Evolutionary conservation across 1,140 invertebrate species (phyloP).

Genomic region (Branchinecta lindahli): DNA sequence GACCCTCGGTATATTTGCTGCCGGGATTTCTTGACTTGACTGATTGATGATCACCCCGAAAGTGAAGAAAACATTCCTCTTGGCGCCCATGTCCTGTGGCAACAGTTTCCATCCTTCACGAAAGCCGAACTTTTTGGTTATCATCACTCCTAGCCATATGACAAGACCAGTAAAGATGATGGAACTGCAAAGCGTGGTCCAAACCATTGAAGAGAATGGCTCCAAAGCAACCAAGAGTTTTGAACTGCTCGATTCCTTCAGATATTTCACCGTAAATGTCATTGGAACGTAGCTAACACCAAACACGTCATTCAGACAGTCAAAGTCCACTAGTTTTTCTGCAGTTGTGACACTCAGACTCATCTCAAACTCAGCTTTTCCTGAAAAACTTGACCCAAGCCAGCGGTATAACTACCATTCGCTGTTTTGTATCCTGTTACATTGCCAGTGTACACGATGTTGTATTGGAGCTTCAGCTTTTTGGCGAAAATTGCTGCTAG

Average conservation of each 20-base stretch:
- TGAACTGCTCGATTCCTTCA: not conserved
- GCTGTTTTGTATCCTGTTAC: not conserved
- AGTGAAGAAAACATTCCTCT: not conserved
- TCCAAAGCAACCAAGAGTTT: not conserved
- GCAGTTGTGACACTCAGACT: not conserved
- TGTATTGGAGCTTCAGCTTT: not conserved
- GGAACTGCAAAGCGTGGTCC: not conserved
- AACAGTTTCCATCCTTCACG: not conserved
- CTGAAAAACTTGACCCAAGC: not conserved
- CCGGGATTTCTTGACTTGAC: not conserved
- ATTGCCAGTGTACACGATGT: not conserved
- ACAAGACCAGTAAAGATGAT: not conserved
- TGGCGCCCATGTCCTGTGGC: not conserved
- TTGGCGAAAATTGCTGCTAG: not conserved
- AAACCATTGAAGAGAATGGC: not conserved
- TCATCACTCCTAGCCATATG: not conserved
- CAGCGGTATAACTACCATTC: not conserved
- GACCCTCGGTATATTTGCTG: not conserved
- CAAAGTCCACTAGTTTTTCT: not conserved
- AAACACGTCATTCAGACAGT: not conserved
- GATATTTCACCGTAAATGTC: not conserved
- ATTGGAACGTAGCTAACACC: not conserved
- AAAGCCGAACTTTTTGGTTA: not conserved
- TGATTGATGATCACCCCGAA: not conserved
- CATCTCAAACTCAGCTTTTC: not conserved